These are phyloP conservation scores for Heliopora coerulea DNA, from an alignment of 92 coral and sea anemone species.

Conservation along the genomic window DNA sequence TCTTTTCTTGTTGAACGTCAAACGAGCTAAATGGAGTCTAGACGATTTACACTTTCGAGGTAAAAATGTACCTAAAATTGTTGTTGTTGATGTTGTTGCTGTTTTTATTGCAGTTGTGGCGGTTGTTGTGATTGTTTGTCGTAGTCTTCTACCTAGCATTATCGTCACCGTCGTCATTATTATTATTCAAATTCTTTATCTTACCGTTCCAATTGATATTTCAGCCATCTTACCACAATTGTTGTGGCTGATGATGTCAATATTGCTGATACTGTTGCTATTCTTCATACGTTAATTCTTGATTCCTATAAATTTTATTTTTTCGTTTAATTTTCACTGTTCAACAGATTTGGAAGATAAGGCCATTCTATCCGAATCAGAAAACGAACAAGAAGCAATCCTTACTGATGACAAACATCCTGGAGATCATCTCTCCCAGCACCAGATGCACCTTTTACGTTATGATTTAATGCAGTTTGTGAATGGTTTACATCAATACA, in stretches of 20 bases:
- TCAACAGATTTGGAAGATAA: neutral
- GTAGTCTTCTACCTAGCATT: no score
- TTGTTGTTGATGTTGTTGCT: neutral
- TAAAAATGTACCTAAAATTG: constrained; percentile 4
- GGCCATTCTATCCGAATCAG: neutral
- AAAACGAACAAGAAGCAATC: constrained; percentile 18
- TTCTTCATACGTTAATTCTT: no score
- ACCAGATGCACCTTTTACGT: constrained; percentile 82
- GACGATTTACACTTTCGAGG: constrained; percentile 87
- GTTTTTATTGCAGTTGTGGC: no score
- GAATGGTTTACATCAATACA: constrained; percentile 80
- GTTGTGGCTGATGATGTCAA: neutral
- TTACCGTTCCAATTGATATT: no score
- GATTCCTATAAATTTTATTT: no score
- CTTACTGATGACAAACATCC: neutral
- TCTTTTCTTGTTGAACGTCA: constrained; percentile 75
- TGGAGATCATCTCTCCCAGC: constrained; percentile 48
- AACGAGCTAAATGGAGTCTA: constrained; percentile 95
- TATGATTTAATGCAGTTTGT: constrained; percentile 93
- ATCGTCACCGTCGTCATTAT: no score
- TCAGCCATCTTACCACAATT: no score
- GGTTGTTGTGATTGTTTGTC: neutral
- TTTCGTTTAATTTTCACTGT: neutral
- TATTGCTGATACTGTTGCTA: no score
- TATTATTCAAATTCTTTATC: no score